These are phyloP conservation scores for Leptonema lineaticorne DNA, from an alignment of 1,140 invertebrate species.

Conservation along the genomic window DNA sequence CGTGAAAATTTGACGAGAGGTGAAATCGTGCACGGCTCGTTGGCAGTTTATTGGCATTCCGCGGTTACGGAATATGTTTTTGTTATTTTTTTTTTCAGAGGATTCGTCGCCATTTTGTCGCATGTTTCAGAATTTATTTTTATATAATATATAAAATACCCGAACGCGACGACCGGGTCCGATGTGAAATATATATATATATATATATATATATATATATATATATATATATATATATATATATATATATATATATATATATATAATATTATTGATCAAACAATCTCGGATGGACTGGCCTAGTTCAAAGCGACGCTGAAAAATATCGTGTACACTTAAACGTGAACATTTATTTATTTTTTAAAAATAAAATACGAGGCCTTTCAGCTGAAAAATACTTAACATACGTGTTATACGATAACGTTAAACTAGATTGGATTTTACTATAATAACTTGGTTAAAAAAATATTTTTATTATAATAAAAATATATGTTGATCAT, in stretches of 20 bases:
- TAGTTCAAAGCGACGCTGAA: conserved; percentile 6
- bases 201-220: conserved; percentile 1
- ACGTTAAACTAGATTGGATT: no score
- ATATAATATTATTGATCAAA: conserved; percentile 24
- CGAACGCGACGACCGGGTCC: neutral
- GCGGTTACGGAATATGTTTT: neutral
- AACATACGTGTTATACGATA: neutral
- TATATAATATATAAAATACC: neutral
- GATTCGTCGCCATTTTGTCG: neutral
- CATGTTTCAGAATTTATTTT: neutral
- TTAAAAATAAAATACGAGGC: no score
- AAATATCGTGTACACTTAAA: neutral
- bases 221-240: conserved; percentile 8
- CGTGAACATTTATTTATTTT: no score
- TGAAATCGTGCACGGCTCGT: neutral
- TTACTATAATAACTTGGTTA: no score
- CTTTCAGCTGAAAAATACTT: neutral
- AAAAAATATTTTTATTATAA: no score
- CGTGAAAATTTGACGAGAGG: no score
- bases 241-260: neutral
- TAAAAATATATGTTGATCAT: no score
- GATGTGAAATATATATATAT: conserved; percentile 17
- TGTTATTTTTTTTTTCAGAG: no score
- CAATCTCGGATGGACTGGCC: conserved; percentile 20
- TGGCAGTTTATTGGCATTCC: neutral